A percentile compares a stretch with the other conserved stretches of the same genome.
Evolutionary conservation across 2,888 invertebrate species (phyloP).

Genomic region (Beris chalybata): DNA sequence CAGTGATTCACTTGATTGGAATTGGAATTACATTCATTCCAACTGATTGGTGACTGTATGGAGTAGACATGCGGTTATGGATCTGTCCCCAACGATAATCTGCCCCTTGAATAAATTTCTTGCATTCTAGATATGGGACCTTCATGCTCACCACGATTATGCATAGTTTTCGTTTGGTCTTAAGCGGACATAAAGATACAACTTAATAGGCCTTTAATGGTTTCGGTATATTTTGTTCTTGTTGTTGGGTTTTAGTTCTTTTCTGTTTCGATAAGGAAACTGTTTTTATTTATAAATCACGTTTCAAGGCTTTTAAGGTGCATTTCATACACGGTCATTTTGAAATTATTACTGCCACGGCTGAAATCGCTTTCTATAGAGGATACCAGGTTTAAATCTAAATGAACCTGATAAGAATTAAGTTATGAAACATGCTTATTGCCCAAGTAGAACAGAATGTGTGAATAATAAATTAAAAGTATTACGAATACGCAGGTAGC

Average conservation of each 20-base stretch:
- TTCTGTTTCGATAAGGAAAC: not conserved
- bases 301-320: too few species aligned
- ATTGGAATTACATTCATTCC: not conserved
- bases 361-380: too few species aligned
- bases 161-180: not conserved
- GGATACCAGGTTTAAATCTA: too few species aligned
- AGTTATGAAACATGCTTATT: too few species aligned
- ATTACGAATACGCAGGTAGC: too few species aligned
- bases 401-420: too few species aligned
- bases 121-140: conserved; percentile 4
- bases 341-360: too few species aligned
- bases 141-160: not conserved
- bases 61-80: too few species aligned
- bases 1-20: conserved; percentile 22
- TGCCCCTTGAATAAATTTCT: conserved; percentile 10
- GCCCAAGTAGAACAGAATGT: too few species aligned
- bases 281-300: too few species aligned
- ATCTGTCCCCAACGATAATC: conserved; percentile 4
- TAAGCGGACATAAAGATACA: not conserved
- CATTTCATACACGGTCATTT: too few species aligned
- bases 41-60: not conserved
- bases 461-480: too few species aligned
- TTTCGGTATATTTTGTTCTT: conserved; percentile 3
- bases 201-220: conserved; percentile 19
- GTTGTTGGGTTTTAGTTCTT: not conserved